Evolutionary conservation across 2,113 vertebrate genomes (phyloP).

Genomic region (Muscicapa adusta): DNA sequence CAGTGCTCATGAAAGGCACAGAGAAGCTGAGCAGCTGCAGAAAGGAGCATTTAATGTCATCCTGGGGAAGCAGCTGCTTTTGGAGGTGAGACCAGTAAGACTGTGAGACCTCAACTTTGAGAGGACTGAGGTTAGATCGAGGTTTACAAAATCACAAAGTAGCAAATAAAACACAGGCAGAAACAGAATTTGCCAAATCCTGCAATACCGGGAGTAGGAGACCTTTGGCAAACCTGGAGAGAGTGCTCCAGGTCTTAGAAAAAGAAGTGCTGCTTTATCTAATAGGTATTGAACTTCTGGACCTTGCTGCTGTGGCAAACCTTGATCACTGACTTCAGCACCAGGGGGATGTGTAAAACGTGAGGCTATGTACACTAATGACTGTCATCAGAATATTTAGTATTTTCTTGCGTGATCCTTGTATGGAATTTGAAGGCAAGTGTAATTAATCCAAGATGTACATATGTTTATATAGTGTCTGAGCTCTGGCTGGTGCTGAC

Average conservation of each 20-base stretch:
- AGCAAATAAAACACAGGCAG: not conserved
- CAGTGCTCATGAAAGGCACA: not conserved
- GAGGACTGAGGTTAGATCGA: not conserved
- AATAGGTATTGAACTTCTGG: not conserved
- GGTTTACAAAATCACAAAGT: not conserved
- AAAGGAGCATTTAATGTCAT: not conserved
- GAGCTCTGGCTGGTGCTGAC: constrained; percentile 36
- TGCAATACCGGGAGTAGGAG: not conserved
- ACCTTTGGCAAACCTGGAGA: not conserved
- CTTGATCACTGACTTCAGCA: not conserved
- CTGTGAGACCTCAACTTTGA: not conserved
- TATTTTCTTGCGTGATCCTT: not conserved
- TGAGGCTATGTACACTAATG: not conserved
- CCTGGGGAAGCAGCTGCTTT: not conserved
- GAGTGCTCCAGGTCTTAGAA: not conserved
- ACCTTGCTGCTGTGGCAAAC: not conserved
- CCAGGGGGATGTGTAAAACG: not conserved
- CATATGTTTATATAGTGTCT: constrained; percentile 21
- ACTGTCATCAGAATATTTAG: not conserved
- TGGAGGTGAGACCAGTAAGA: not conserved
- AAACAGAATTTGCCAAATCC: not conserved
- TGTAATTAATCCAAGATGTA: constrained; percentile 40
- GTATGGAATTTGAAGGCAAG: not conserved
- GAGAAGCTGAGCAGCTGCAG: not conserved
- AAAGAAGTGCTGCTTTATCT: not conserved